Percentiles rank a stretch among this genome's conserved stretches.
phyloP scores from a whole-genome alignment of 2,113 vertebrate species.

The Galeopterus variegatus region DNA sequence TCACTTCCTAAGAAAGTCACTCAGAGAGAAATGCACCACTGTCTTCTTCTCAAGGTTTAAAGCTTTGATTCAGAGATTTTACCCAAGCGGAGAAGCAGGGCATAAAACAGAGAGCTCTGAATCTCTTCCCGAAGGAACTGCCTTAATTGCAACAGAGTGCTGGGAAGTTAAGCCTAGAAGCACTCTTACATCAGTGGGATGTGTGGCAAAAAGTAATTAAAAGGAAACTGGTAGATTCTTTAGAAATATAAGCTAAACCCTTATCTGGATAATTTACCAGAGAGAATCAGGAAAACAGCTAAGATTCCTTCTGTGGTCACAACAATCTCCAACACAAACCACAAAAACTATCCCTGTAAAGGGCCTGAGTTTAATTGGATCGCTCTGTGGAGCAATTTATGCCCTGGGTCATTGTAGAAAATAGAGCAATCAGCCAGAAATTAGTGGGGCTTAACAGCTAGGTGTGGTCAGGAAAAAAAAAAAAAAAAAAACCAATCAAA shows the following conservation, averaged over 20 bases:
- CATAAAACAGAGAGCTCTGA: background rate
- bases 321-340: background rate
- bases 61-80: background rate
- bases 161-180: background rate
- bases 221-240: background rate
- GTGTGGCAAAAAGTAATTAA: background rate
- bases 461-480: background rate
- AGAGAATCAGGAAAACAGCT: background rate
- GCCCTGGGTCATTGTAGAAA: background rate
- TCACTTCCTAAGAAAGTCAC: background rate
- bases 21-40: background rate
- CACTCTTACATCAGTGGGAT: background rate
- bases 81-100: background rate
- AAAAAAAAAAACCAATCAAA: background rate
- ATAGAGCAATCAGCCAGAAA: background rate
- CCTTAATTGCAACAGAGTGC: background rate
- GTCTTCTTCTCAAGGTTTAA: background rate
- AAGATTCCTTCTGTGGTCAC: background rate
- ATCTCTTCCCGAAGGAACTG: background rate
- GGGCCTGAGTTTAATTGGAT: background rate
- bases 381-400: background rate
- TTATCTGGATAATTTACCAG: background rate
- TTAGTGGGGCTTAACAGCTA: background rate
- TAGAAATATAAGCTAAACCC: background rate
- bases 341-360: background rate